Evolutionary conservation across 2,888 invertebrate genomes (phyloP), one percentile per base, ranked within the genome.

Genomic region (Catocala nupta): DNA sequence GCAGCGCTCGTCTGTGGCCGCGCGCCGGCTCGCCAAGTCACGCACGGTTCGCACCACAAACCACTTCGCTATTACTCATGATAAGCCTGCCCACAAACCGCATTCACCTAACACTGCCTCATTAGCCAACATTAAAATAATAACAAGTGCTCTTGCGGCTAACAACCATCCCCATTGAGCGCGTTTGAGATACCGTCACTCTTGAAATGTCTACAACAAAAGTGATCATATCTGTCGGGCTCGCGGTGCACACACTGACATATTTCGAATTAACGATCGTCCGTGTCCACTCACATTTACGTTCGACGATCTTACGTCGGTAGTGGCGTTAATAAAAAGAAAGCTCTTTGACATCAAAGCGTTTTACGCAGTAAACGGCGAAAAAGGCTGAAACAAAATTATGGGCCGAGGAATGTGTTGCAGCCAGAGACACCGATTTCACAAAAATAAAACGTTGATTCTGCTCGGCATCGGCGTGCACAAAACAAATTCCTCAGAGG

Each of bases 401-500:
- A 85, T 86, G 81, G 81, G 78, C 75, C 71, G 77, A 74, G 86
- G 89, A 89, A 89, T 91, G 86, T 83, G 81, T 82, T 81, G 83
- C 83, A 84, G 79, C 80, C 84, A 86, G 84, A 86, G 88, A 89
- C 86, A 87, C 83, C 78, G 86, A 86, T 88, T 87, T 87, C 81
- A 83, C 86, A 77, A 89, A 92, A 93, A 93, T 92, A 92, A 92
- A 92, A 90, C 88, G 81, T 83, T 86, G 86, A 88, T 89, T 85
- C 85, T 87, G 84, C 78, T 81, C 81, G 81, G 81, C 84, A 85
- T 84, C 87, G 86, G 78, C 87, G 89, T 88, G 89, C 89, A 90
- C 89, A 88, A 90, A 90, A 90, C 90, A 88, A 92, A 93, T 93
- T 92, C 93, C 92, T 92, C 78, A 71, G 85, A 89, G 86, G 88